phyloP scores from a whole-genome alignment of 2,113 vertebrate genomes.

The Antennarius striatus region DNA sequence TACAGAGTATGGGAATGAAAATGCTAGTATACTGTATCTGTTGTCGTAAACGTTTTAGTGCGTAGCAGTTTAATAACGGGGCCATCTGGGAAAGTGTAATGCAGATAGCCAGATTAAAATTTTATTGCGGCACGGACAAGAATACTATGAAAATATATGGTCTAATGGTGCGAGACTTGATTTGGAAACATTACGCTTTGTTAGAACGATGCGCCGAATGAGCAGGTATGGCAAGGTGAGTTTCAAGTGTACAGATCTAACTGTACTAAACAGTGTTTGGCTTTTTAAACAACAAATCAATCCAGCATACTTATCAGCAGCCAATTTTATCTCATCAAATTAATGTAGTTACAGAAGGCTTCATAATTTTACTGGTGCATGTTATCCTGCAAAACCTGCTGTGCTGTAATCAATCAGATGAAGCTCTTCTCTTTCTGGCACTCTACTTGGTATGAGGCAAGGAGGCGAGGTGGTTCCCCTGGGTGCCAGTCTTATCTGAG shows the following conservation, averaged over 20 bases:
- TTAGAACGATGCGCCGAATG: too few species aligned
- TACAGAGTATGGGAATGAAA: slow-evolving; percentile 11
- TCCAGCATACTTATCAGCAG: too few species aligned
- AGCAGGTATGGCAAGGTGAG: too few species aligned
- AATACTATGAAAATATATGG: slow-evolving; percentile 38
- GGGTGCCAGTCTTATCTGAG: slow-evolving; percentile 34
- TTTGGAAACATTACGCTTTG: too few species aligned
- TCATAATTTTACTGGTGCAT: slow-evolving; percentile 24
- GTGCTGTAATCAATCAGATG: slow-evolving; percentile 50
- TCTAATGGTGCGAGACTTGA: neutral
- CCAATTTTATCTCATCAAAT: too few species aligned
- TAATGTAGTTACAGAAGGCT: neutral
- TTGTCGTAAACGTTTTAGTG: slow-evolving; percentile 29
- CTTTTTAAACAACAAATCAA: too few species aligned
- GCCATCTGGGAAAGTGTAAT: slow-evolving; percentile 51
- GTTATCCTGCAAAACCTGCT: slow-evolving; percentile 34
- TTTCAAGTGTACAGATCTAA: too few species aligned
- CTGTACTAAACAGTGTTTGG: too few species aligned
- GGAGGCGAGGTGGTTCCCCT: slow-evolving; percentile 24
- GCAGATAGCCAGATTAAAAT: slow-evolving; percentile 33
- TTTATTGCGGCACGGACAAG: slow-evolving; percentile 33
- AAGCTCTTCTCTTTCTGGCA: slow-evolving; percentile 28
- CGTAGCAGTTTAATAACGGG: slow-evolving; percentile 36
- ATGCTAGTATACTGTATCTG: slow-evolving; percentile 39
- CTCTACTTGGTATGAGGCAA: slow-evolving; percentile 7